Conservation (phyloP, 2,113 vertebrate genomes). For the Pteruthius melanotis region DNA sequence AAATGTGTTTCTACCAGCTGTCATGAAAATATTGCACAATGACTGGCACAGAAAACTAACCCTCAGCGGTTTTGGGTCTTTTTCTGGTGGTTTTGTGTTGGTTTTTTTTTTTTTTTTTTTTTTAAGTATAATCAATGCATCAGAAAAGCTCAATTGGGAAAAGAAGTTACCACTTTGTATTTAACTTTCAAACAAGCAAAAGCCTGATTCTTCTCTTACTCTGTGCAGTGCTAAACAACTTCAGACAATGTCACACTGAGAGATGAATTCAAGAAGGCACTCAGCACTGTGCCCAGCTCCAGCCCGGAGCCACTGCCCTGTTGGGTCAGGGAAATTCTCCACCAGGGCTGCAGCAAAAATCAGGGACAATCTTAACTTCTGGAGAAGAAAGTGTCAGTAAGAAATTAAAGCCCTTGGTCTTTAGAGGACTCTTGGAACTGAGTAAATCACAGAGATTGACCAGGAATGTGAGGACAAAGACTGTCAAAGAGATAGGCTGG, state of each 20-base stretch:
- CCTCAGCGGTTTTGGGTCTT: background rate
- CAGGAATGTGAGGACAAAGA: conserved; percentile 38
- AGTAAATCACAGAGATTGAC: background rate
- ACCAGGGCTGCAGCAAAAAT: background rate
- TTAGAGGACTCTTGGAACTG: background rate
- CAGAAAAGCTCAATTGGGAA: background rate
- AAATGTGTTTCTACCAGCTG: conserved; percentile 26
- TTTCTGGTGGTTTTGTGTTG: background rate
- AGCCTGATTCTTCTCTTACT: background rate
- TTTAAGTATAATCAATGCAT: background rate
- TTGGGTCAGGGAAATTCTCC: background rate
- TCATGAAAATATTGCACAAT: conserved; percentile 51
- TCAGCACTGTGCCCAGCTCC: background rate
- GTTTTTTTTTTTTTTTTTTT: background rate
- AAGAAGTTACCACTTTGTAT: background rate
- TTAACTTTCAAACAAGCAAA: background rate
- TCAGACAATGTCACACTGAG: background rate
- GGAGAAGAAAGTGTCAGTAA: background rate
- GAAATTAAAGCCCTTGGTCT: background rate
- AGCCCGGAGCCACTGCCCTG: background rate
- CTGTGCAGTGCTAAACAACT: background rate
- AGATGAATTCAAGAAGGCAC: background rate
- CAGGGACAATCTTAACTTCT: background rate
- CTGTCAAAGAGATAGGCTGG: conserved; percentile 38
- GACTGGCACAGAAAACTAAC: conserved; percentile 33